Evolutionary conservation across 2,113 vertebrate species (phyloP).

Genomic region (Ranitomeya imitator): DNA sequence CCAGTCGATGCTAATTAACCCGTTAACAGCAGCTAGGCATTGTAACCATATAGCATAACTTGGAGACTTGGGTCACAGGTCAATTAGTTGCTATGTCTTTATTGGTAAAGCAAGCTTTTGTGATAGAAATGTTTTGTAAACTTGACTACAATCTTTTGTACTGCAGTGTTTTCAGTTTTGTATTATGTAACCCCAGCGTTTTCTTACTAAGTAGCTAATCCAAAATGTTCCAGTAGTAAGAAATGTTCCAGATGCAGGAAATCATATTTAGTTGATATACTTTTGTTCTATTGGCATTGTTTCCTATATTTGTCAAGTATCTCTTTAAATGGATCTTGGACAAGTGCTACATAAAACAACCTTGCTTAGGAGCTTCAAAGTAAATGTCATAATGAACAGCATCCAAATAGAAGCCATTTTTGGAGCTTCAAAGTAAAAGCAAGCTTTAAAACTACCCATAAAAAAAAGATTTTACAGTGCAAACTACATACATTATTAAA

Average conservation of each 20-base stretch:
- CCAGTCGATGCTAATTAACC: not conserved
- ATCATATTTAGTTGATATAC: slow-evolving; percentile 35
- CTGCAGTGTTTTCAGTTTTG: not conserved
- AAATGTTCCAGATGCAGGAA: slow-evolving; percentile 48
- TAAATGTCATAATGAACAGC: not conserved
- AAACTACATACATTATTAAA: too few species aligned
- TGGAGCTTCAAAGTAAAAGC: not conserved
- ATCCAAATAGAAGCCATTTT: slow-evolving; percentile 10
- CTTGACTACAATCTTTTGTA: not conserved
- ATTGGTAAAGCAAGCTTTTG: not conserved
- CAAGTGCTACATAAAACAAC: not conserved
- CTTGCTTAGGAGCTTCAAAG: not conserved
- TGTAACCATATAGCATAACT: not conserved
- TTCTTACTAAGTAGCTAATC: not conserved
- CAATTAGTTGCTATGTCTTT: not conserved
- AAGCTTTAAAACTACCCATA: not conserved
- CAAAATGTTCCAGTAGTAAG: slow-evolving; percentile 20
- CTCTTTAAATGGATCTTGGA: slow-evolving; percentile 6
- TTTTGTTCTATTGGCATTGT: slow-evolving; percentile 33
- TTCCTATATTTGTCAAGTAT: slow-evolving; percentile 42
- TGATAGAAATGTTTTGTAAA: not conserved
- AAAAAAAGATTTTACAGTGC: too few species aligned
- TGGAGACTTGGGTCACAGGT: not conserved
- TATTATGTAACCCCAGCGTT: not conserved
- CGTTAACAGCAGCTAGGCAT: not conserved